Evolutionary conservation across 2,888 invertebrate species (phyloP).

Genomic region (Agonum fuliginosum): DNA sequence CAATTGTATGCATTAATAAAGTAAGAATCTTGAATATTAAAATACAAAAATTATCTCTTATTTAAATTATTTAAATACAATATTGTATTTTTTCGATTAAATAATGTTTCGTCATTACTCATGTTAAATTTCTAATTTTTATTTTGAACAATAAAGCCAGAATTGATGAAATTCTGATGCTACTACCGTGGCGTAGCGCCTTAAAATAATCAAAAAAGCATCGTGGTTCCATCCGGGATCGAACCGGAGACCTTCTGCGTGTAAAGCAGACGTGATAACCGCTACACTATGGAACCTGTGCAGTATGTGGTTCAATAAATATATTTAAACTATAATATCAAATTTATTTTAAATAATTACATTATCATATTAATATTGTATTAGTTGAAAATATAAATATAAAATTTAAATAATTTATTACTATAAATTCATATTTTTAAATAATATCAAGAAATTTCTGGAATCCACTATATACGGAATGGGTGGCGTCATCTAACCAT

Average conservation of each 20-base stretch:
- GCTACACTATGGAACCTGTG: conserved; percentile 60
- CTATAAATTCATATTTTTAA: background rate
- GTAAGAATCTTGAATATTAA: no score
- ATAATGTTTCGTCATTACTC: no score
- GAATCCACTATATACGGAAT: background rate
- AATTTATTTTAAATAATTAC: background rate
- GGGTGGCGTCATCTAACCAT: conserved; percentile 14
- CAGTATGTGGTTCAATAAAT: background rate
- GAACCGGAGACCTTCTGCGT: conserved; percentile 61
- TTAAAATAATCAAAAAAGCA: conserved; percentile 18
- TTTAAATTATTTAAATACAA: no score
- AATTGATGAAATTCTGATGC: no score
- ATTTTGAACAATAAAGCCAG: no score
- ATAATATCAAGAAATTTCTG: background rate
- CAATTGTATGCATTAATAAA: no score
- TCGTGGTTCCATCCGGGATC: conserved; percentile 61
- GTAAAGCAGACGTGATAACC: conserved; percentile 61
- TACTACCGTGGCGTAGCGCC: background rate
- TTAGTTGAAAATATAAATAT: background rate
- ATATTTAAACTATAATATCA: background rate
- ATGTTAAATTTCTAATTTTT: no score
- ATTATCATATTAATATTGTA: background rate
- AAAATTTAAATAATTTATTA: background rate
- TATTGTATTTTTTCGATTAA: no score
- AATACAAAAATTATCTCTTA: no score